Conservation (phyloP, 2,888 invertebrate species). For the Carpatolechia fugitivella region DNA sequence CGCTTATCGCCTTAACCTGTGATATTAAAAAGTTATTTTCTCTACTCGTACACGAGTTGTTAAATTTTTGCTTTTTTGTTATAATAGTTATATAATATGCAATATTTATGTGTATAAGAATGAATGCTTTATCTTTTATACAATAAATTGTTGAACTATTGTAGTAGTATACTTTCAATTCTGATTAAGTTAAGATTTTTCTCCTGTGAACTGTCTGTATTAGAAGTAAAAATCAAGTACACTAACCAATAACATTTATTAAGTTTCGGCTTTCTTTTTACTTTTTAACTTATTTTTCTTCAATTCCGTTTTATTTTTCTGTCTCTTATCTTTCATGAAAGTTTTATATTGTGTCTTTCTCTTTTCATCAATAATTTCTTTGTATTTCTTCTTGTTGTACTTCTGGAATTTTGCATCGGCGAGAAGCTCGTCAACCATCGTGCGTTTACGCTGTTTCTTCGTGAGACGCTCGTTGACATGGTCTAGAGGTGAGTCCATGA, state of each 20-base stretch:
- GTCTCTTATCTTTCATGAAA: conserved; percentile 86
- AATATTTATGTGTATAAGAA: too few relatives aligned
- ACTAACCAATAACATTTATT: conserved; percentile 18
- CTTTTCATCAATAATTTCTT: conserved; percentile 86
- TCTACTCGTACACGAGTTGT: too few relatives aligned
- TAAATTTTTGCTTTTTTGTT: too few relatives aligned
- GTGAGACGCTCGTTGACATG: conserved; percentile 91
- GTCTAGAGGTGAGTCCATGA: conserved; percentile 92
- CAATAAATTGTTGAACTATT: too few relatives aligned
- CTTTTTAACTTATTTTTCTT: conserved; percentile 60
- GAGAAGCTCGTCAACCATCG: conserved; percentile 95
- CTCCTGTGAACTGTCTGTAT: too few relatives aligned
- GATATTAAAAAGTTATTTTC: too few relatives aligned
- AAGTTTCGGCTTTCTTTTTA: conserved; percentile 39
- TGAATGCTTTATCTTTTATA: too few relatives aligned
- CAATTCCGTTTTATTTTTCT: conserved; percentile 78
- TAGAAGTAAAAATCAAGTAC: conserved; percentile 11
- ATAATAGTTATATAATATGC: too few relatives aligned
- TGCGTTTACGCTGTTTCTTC: conserved; percentile 91
- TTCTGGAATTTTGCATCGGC: conserved; percentile 92
- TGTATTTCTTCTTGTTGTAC: conserved; percentile 89
- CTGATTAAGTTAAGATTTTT: too few relatives aligned
- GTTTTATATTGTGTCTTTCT: conserved; percentile 85
- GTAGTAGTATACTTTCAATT: too few relatives aligned
- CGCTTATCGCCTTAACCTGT: too few relatives aligned